phyloP scores from a whole-genome alignment of 2,113 vertebrate genomes.

The Dryoscopus gambensis region DNA sequence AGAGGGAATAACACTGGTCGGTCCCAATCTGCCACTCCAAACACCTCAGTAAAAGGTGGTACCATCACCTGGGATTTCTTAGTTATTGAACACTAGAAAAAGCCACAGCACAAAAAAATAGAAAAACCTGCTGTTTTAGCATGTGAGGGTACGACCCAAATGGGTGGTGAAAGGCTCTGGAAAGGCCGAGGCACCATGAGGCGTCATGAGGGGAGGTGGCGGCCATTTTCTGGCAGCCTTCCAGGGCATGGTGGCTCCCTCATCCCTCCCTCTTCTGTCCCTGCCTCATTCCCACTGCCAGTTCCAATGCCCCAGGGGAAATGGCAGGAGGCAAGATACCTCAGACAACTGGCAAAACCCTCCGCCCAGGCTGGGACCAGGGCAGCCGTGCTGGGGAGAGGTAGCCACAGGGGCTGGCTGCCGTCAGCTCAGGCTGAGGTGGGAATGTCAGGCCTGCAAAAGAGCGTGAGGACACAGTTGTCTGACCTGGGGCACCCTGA shows the following conservation, averaged over 20 bases:
- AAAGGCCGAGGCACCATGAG: fast-evolving
- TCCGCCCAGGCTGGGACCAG: neutral
- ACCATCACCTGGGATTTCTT: neutral
- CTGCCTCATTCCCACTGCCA: neutral
- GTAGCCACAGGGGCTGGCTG: fast-evolving
- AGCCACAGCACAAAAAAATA: neutral
- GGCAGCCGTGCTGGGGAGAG: neutral
- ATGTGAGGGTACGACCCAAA: fast-evolving
- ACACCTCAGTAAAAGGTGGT: neutral
- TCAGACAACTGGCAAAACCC: neutral
- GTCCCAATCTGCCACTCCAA: neutral
- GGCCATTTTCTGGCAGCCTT: neutral
- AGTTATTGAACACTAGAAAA: neutral
- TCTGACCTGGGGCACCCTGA: too few species aligned
- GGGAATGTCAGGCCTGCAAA: neutral
- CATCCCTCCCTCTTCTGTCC: neutral
- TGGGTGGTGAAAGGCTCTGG: fast-evolving
- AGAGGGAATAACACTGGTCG: fast-evolving
- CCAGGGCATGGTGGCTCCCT: fast-evolving
- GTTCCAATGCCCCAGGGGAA: fast-evolving
- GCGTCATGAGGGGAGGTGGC: fast-evolving
- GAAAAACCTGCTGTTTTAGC: neutral
- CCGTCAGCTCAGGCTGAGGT: neutral
- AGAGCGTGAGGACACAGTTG: neutral
- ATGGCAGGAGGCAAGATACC: neutral